Evolutionary conservation across 2,888 invertebrate genomes (phyloP), one percentile per base, ranked within the genome.

Genomic region (Drosophila nigricruria): DNA sequence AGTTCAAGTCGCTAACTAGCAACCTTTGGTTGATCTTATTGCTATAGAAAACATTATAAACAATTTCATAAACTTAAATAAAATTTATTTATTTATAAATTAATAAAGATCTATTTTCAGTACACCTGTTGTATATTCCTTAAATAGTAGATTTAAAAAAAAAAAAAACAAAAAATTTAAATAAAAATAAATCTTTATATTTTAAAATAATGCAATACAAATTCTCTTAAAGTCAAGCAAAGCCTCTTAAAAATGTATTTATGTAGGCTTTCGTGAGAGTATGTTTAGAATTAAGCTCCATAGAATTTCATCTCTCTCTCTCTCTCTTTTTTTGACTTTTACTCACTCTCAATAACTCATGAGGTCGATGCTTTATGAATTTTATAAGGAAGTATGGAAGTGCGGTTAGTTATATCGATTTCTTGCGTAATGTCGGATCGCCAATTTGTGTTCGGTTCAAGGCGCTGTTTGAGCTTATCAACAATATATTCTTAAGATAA

Each of bases 381-480:
- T 36, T 14, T 14, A 32, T 23, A 23, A 9, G 45, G 16, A 34
- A 27, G n/a, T 14, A 8, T 53, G n/a, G 3, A 58, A 1, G 14
- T 58, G 45, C 47, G 57, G 6, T 67, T 61, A 73, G 57, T 73
- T 30, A 1, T 49, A 27, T 42, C 16, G 36, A 45, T 47, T 38
- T 23, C n/a, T 5, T 23, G 9, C 5, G 16, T 14, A 3, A 9
- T 12, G 23, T 30, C 43, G n/a, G 62, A 27, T 60, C 32, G 36
- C 5, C 10, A 16, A 9, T 14, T 45, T 23, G 32, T n/a, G n/a
- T 32, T 52, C 18, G 3, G 18, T 20, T 43, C 40, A 32, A 20
- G 20, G 4, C 12, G n/a, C 14, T 30, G 1, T 6, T 14, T 14
- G 3, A 18, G 30, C 3, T 12, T 6, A 49, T 30, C 12, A 6